Percentiles rank a stretch among this genome's conserved stretches.
These are phyloP conservation scores for Odontophorus gujanensis DNA, from an alignment of 2,113 vertebrate genomes.

Conservation along the genomic window DNA sequence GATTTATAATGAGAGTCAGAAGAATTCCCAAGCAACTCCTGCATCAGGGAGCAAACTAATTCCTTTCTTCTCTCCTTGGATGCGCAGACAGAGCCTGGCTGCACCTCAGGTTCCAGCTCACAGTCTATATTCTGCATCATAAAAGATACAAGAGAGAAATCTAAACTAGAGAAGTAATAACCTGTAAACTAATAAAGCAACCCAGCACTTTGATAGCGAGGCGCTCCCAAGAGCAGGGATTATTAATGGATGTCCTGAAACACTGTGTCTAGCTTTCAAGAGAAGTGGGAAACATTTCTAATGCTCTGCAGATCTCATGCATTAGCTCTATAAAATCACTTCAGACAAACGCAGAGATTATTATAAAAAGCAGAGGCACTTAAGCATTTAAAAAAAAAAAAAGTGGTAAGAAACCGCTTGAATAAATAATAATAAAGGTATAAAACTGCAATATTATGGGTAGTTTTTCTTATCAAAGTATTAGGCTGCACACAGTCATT, in stretches of 20 bases:
- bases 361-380: conserved; percentile 2
- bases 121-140: conserved; percentile 63
- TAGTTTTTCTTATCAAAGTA: conserved; percentile 6
- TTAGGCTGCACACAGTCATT: conserved; percentile 13
- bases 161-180: conserved; percentile 72
- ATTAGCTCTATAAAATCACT: neutral
- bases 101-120: conserved; percentile 54
- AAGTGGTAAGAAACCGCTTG: neutral
- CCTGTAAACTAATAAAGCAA: conserved; percentile 77
- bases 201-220: conserved; percentile 51
- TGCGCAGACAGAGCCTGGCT: conserved; percentile 8
- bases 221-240: conserved; percentile 25
- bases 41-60: conserved; percentile 54
- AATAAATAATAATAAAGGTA: conserved; percentile 43
- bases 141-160: conserved; percentile 73
- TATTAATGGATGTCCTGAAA: conserved; percentile 68
- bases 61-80: conserved; percentile 39
- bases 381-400: conserved; percentile 22
- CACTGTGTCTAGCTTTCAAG: neutral
- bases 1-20: conserved; percentile 44
- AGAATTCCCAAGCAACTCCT: conserved; percentile 41
- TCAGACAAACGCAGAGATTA: conserved; percentile 7
- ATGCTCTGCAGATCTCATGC: neutral
- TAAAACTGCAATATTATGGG: neutral
- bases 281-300: conserved; percentile 40